Evolutionary conservation across 2,888 invertebrate species (phyloP).

Genomic region (Thymelicus lineola): DNA sequence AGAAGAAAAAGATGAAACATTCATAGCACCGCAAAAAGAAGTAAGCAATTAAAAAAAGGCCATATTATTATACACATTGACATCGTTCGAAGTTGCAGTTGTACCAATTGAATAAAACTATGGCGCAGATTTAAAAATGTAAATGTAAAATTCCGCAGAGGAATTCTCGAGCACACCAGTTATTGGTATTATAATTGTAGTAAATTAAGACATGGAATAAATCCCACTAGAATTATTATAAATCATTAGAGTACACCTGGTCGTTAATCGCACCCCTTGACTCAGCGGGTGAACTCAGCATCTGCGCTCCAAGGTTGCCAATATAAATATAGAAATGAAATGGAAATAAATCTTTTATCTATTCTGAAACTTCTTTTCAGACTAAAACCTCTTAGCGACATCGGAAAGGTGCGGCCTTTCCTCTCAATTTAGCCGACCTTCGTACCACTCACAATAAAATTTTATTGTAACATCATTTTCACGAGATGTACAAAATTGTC

Average conservation of each 20-base stretch:
- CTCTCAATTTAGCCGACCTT: conserved; percentile 33
- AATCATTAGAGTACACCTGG: neutral
- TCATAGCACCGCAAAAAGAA: too few species aligned
- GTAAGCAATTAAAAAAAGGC: too few species aligned
- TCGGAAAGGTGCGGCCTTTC: conserved; percentile 22
- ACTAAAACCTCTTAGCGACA: conserved; percentile 28
- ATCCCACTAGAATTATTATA: too few species aligned
- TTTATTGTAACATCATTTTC: conserved; percentile 29
- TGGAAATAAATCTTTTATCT: conserved; percentile 11
- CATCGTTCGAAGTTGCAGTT: too few species aligned
- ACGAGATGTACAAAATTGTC: conserved; percentile 11
- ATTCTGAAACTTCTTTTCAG: conserved; percentile 4
- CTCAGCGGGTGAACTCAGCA: neutral
- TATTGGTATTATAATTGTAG: too few species aligned
- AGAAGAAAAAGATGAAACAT: too few species aligned
- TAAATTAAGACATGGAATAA: too few species aligned
- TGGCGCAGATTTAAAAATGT: too few species aligned
- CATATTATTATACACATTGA: too few species aligned
- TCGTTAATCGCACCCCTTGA: conserved; percentile 1
- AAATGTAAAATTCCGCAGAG: too few species aligned
- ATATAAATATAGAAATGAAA: conserved; percentile 11
- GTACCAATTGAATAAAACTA: too few species aligned
- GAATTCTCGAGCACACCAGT: too few species aligned
- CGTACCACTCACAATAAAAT: conserved; percentile 25
- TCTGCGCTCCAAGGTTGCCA: neutral